These are phyloP conservation scores for Phthorimaea operculella DNA, from an alignment of 1,140 invertebrate species.

Conservation along the genomic window DNA sequence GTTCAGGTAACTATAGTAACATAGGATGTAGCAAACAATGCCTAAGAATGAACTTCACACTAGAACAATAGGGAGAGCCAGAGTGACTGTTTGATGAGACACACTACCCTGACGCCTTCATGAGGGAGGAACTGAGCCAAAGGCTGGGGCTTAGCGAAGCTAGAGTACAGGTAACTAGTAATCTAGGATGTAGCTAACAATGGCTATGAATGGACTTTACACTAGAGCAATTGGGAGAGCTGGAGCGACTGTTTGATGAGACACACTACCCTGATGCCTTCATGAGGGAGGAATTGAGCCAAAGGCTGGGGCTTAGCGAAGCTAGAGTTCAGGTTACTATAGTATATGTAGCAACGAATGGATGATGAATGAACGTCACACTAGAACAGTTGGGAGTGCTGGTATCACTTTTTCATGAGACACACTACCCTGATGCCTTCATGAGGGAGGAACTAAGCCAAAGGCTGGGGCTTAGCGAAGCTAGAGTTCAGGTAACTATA, in stretches of 20 bases:
- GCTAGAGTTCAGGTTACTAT: slow-evolving; percentile 91
- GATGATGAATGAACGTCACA: slow-evolving; percentile 90
- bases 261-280: slow-evolving; percentile 95
- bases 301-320: slow-evolving; percentile 90
- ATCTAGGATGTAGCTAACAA: too few species aligned
- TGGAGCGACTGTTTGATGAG: slow-evolving; percentile 92
- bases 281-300: slow-evolving; percentile 95
- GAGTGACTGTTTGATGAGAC: slow-evolving; percentile 94
- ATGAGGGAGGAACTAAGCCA: slow-evolving; percentile 96
- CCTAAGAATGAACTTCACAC: slow-evolving; percentile 90
- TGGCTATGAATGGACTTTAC: slow-evolving; percentile 91
- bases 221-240: slow-evolving; percentile 87
- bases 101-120: slow-evolving; percentile 94
- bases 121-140: slow-evolving; percentile 95
- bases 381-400: slow-evolving; percentile 90
- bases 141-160: slow-evolving; percentile 92
- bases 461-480: slow-evolving; percentile 90
- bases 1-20: slow-evolving; percentile 87
- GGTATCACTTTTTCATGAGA: slow-evolving; percentile 92
- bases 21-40: slow-evolving; percentile 85
- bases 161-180: slow-evolving; percentile 89
- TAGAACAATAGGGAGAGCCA: slow-evolving; percentile 90
- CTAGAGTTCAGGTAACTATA: slow-evolving; percentile 90
- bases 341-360: too few species aligned
- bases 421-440: slow-evolving; percentile 94